These are phyloP conservation scores for Frieseomelitta varia DNA, from an alignment of 1,140 invertebrate genomes.

Conservation along the genomic window DNA sequence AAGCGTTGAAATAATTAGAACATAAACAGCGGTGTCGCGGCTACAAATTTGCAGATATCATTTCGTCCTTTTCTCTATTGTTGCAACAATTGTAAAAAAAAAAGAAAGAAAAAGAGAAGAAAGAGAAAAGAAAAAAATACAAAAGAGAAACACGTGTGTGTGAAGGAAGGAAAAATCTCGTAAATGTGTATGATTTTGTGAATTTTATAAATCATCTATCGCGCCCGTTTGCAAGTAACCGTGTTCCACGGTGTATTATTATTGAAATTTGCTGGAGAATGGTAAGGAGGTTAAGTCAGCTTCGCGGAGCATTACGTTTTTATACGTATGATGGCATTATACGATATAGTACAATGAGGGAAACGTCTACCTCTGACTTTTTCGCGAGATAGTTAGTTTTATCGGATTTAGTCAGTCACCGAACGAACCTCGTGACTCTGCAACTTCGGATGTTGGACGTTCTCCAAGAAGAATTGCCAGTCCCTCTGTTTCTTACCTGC, in stretches of 20 bases:
- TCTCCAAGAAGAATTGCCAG: slow-evolving; percentile 5
- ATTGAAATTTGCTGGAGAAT: neutral
- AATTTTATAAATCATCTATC: neutral
- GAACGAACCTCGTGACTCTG: slow-evolving; percentile 13
- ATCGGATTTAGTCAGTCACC: slow-evolving; percentile 17
- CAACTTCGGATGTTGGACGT: slow-evolving; percentile 14
- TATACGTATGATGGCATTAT: slow-evolving; percentile 14
- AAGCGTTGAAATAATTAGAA: neutral
- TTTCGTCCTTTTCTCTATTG: neutral
- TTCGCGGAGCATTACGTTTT: neutral
- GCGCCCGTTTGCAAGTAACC: neutral
- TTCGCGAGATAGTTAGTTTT: slow-evolving; percentile 15
- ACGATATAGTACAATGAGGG: slow-evolving; percentile 2
- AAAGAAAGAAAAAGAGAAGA: neutral
- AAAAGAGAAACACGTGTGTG: neutral
- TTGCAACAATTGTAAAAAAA: neutral
- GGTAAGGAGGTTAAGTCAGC: neutral
- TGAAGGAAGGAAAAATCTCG: neutral
- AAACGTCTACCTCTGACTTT: slow-evolving; percentile 18
- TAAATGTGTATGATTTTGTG: neutral
- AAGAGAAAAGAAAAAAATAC: neutral
- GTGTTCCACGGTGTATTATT: too few species aligned
- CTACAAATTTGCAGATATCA: neutral
- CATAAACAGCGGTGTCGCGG: neutral
- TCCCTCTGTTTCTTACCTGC: slow-evolving; percentile 7